Percentiles rank a stretch among this genome's conserved stretches.
Evolutionary conservation across 1,140 invertebrate genomes (phyloP).

Genomic region (Dinoponera quadriceps): DNA sequence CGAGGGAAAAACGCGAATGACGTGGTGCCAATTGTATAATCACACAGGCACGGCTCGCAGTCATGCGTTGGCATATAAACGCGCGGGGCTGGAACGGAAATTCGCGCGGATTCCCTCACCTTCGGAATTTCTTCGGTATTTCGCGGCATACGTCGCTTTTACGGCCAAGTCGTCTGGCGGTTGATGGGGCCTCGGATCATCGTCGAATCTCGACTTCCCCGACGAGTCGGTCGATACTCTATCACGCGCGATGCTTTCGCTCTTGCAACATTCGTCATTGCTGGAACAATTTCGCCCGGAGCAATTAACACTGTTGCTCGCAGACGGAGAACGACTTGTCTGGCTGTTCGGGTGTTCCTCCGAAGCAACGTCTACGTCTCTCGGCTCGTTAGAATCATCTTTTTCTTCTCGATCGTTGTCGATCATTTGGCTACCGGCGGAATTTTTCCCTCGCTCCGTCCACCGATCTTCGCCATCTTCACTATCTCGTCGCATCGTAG

Average conservation of each 20-base stretch:
- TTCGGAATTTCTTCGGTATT: conserved; percentile 5
- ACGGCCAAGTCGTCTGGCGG: background rate
- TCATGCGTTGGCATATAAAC: no score
- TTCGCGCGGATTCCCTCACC: conserved; percentile 48
- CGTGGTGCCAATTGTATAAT: conserved; percentile 53
- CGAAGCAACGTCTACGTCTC: background rate
- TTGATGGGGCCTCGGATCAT: conserved; percentile 4
- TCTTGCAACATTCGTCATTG: background rate
- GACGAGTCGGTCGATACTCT: background rate
- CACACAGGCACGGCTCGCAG: conserved; percentile 15
- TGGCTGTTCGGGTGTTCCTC: background rate
- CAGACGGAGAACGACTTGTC: background rate
- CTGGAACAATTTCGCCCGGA: background rate
- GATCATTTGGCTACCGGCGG: background rate
- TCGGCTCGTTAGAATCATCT: background rate
- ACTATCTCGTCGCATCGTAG: background rate
- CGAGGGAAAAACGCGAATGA: conserved; percentile 23
- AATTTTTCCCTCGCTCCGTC: background rate
- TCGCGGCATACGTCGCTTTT: background rate
- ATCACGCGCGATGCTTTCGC: background rate
- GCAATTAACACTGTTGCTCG: background rate
- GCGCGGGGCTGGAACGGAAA: background rate
- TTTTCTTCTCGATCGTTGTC: background rate
- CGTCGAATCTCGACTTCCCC: background rate
- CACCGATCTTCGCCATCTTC: no score